Conservation (phyloP, 2,888 invertebrate genomes). For the Ornithoptera priamus region DNA sequence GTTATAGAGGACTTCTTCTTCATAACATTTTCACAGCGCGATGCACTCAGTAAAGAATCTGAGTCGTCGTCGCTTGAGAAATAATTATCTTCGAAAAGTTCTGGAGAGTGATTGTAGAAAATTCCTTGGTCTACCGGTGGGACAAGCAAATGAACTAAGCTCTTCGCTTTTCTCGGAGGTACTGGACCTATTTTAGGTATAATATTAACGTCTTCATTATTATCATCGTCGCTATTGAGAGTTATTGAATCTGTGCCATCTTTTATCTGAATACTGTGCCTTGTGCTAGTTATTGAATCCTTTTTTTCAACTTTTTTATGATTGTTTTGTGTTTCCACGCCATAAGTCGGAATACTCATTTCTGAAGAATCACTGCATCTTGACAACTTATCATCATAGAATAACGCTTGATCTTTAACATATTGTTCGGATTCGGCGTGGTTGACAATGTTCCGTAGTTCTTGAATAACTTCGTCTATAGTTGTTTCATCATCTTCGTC, state of each 20-base stretch:
- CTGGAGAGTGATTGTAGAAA: constrained; percentile 76
- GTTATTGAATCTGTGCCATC: constrained; percentile 64
- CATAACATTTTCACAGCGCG: constrained; percentile 69
- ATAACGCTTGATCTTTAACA: constrained; percentile 62
- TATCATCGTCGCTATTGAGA: constrained; percentile 68
- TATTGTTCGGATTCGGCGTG: constrained; percentile 88
- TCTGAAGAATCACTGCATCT: constrained; percentile 69
- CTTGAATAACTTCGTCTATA: constrained; percentile 93
- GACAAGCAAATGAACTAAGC: constrained; percentile 84
- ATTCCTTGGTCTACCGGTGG: constrained; percentile 81
- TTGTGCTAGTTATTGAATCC: constrained; percentile 78
- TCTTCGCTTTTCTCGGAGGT: constrained; percentile 88
- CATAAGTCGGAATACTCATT: constrained; percentile 61
- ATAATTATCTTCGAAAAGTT: constrained; percentile 76
- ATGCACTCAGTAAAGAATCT: constrained; percentile 85
- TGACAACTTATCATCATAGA: constrained; percentile 56
- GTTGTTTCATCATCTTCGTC: constrained; percentile 89
- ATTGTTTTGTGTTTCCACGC: constrained; percentile 52
- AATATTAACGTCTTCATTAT: constrained; percentile 82
- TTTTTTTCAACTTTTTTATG: constrained; percentile 67
- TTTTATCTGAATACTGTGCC: constrained; percentile 74
- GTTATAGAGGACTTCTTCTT: constrained; percentile 58
- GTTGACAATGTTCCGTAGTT: constrained; percentile 90
- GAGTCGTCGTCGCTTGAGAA: constrained; percentile 84
- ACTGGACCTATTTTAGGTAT: constrained; percentile 90